Conservation (phyloP, 2,888 invertebrate genomes). For the Aphidius colemani region DNA sequence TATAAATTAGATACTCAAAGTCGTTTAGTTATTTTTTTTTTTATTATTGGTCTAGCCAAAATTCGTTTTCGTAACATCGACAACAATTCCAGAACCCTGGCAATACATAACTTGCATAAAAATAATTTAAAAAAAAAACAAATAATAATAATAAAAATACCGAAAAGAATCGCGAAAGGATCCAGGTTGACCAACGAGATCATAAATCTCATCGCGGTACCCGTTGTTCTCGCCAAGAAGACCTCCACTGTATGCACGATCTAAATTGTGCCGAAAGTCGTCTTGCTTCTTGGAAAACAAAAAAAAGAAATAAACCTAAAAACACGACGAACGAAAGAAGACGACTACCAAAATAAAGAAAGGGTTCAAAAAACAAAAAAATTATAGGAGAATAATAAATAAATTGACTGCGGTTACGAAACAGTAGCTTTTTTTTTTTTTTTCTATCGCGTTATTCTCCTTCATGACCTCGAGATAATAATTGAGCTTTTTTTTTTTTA, state of each 20-base stretch:
- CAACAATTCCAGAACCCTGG: conserved; percentile 7
- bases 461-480: conserved; percentile 8
- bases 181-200: conserved; percentile 49
- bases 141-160: conserved; percentile 22
- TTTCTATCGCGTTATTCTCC: conserved; percentile 10
- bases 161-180: conserved; percentile 30
- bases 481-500: neutral
- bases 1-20: too few species aligned
- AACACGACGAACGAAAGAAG: too few species aligned
- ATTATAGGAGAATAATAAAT: neutral
- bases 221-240: conserved; percentile 35
- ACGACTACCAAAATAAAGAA: too few species aligned
- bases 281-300: conserved; percentile 13
- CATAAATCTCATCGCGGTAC: conserved; percentile 47
- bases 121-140: neutral
- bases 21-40: too few species aligned
- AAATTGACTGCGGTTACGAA: conserved; percentile 25
- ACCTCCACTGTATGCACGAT: conserved; percentile 1
- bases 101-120: conserved; percentile 27
- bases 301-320: neutral
- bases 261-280: conserved; percentile 27
- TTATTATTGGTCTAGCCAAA: too few species aligned
- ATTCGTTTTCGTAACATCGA: too few species aligned
- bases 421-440: conserved; percentile 26
- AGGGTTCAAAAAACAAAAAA: neutral